Base-by-base conservation (phyloP, 2,797 vertebrate genomes). In the Liparis tanakae region DNA sequence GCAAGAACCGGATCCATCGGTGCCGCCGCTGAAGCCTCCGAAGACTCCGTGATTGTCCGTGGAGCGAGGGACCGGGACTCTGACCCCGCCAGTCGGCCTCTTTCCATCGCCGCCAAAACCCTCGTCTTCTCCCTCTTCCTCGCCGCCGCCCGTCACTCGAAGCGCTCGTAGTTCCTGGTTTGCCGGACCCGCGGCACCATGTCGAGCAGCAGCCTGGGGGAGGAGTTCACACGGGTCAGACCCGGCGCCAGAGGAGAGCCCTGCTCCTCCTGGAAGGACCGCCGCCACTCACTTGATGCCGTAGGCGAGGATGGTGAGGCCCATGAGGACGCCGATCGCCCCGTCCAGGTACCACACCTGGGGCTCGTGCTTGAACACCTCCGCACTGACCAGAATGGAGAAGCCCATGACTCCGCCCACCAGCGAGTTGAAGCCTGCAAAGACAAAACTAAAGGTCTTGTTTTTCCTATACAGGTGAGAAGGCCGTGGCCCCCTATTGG, bases 381-480 rank as follows among this genome's bases (percentile, higher is more conserved):
- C 97, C 0, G 97, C 98, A 0, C 98, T 99, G 80, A 99, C 93
- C 10, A 99, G 96, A 81, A 99, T 99, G 85, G 98, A 98, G 95
- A 99, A 99, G 8, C 97, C 98, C 98, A 99, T 99, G 84, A 99
- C 72, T 0, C 96, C 97, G 0, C 98, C 98, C 17, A 99, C 96
- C 53, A 99, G 91, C 13, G 98, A 99, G 93, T 99, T 99, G 83
- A 99, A 99, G 39, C 97, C 98, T 99, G 72, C 3, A 46, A 46
- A 70, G 14, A 69, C 12, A 39, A 53, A 3, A 41, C 0, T n/a
- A 2, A 12, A 41, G 39, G 36, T 8, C 39, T 39, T 37, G 8
- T 10, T 41, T 41, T 41, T 12, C 36, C 17, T 5, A 8, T 0
- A 36, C 7, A 51, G 59, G 22, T 64, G 20, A 2, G 43, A 60